These are phyloP conservation scores for Anguilla anguilla DNA, from an alignment of 2,797 vertebrate genomes.

Conservation along the genomic window DNA sequence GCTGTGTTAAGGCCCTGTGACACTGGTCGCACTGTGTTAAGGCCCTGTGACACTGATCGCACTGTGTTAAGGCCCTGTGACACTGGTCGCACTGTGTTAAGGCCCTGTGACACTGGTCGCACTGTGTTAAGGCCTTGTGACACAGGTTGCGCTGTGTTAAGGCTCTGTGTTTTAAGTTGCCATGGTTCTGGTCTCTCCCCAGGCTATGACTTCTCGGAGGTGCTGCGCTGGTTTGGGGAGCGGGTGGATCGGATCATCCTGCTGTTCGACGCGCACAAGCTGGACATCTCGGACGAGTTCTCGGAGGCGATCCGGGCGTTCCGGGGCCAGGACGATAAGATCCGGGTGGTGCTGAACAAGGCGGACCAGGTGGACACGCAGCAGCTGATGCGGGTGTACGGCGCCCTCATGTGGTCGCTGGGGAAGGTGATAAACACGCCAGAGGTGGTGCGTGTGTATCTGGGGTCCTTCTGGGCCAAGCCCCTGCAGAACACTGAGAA, in stretches of 20 bases:
- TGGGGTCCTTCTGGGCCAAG: conserved; percentile 95
- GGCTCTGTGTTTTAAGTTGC: too few species aligned
- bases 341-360: conserved; percentile 94
- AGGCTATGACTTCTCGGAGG: conserved; percentile 82
- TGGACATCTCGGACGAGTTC: conserved; percentile 99
- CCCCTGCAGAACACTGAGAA: conserved; percentile 93
- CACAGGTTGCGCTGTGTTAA: too few species aligned
- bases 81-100: too few species aligned
- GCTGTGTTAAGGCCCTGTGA: too few species aligned
- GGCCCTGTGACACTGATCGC: too few species aligned
- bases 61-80: too few species aligned
- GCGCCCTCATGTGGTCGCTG: conserved; percentile 97
- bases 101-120: too few species aligned
- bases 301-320: conserved; percentile 94
- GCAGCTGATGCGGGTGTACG: conserved; percentile 96
- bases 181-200: not conserved
- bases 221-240: conserved; percentile 82
- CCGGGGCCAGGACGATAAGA: conserved; percentile 96
- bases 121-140: too few species aligned
- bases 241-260: conserved; percentile 82
- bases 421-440: conserved; percentile 97
- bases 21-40: not conserved
- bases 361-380: conserved; percentile 97
- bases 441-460: conserved; percentile 91
- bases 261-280: conserved; percentile 94